Evolutionary conservation across 2,113 vertebrate species (phyloP).

Genomic region (Spheniscus mendiculus): DNA sequence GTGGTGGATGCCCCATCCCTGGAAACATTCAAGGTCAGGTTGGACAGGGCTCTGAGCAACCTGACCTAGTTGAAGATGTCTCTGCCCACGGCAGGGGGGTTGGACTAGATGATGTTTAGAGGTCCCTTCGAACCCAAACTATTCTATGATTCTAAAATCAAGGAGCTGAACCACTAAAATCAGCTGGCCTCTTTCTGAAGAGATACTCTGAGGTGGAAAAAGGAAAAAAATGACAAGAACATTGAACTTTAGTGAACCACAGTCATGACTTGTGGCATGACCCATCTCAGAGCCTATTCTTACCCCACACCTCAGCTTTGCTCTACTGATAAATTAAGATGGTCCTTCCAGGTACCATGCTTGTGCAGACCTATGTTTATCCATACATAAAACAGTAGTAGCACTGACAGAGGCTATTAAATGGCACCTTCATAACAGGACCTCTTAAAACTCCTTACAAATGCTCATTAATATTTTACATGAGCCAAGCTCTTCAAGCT

Average conservation of each 20-base stretch:
- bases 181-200: accelerated
- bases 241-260: not conserved
- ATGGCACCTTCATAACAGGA: not conserved
- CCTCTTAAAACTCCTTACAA: not conserved
- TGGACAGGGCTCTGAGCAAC: too few relatives aligned
- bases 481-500: not conserved
- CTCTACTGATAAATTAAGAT: not conserved
- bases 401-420: not conserved
- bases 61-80: too few relatives aligned
- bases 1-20: too few relatives aligned
- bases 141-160: not conserved
- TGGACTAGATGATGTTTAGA: too few relatives aligned
- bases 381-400: not conserved
- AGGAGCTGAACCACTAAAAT: not conserved
- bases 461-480: not conserved
- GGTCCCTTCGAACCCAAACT: too few relatives aligned
- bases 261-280: not conserved
- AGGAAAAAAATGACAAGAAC: not conserved
- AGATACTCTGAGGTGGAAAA: not conserved
- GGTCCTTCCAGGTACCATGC: not conserved
- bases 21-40: too few relatives aligned
- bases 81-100: too few relatives aligned
- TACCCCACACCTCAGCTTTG: not conserved
- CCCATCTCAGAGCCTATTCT: not conserved
- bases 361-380: not conserved